Evolutionary conservation across 1,140 invertebrate species (phyloP).

Genomic region (Bradysia coprophila): DNA sequence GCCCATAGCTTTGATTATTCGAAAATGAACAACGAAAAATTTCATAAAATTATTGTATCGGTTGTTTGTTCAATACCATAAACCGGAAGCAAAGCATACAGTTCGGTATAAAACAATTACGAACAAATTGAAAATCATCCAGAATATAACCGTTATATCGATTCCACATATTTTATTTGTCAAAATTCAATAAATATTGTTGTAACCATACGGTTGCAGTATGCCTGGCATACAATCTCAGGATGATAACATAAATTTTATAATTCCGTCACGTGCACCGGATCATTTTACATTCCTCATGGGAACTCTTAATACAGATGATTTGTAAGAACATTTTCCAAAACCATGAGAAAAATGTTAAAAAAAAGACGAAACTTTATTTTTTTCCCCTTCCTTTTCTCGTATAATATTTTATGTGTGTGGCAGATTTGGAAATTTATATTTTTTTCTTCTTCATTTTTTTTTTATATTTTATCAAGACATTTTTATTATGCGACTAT

Average conservation of each 20-base stretch:
- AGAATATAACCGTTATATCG: background rate
- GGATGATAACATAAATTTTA: background rate
- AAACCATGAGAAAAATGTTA: conserved; percentile 2
- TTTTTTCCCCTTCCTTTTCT: no score
- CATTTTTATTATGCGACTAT: no score
- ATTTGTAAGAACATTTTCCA: conserved; percentile 1
- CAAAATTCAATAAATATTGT: background rate
- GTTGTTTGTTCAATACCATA: background rate
- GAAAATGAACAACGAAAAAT: no score
- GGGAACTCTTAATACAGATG: conserved; percentile 2
- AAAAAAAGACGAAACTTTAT: no score
- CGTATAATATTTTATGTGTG: no score
- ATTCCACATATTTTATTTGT: background rate
- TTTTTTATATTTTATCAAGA: no score
- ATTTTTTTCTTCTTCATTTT: no score
- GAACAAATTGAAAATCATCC: background rate
- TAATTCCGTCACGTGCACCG: conserved; percentile 1
- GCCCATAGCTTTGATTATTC: no score
- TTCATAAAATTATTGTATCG: background rate
- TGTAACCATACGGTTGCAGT: no score
- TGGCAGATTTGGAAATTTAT: no score
- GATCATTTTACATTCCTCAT: conserved; percentile 1
- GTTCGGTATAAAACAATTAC: background rate
- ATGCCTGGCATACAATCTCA: background rate
- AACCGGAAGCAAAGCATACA: background rate